Conservation (phyloP, 2,888 invertebrate species). For the Epirrhoe alternata region DNA sequence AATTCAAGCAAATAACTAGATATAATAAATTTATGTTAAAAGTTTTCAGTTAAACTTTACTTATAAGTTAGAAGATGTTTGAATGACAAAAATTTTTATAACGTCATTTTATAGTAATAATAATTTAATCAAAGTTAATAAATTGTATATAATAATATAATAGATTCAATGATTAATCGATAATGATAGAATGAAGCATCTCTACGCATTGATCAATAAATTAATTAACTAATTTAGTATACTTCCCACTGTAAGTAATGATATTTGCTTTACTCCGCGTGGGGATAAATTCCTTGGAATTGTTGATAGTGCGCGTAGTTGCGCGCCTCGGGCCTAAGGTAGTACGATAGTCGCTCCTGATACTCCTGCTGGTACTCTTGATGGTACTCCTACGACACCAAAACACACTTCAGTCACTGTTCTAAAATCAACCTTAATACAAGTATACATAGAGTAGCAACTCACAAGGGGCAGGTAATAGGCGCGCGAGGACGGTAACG, state of each 20-base stretch:
- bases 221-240: conserved; percentile 88
- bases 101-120: conserved; percentile 85
- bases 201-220: conserved; percentile 86
- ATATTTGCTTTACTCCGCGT: conserved; percentile 80
- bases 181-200: conserved; percentile 86
- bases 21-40: conserved; percentile 85
- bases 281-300: conserved; percentile 79
- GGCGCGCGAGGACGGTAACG: conserved; percentile 84
- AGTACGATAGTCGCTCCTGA: conserved; percentile 37
- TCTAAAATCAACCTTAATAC: neutral
- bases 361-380: conserved; percentile 33
- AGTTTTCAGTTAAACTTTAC: conserved; percentile 83
- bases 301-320: conserved; percentile 75
- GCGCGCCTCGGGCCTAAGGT: conserved; percentile 62
- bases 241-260: conserved; percentile 83
- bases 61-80: conserved; percentile 85
- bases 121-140: conserved; percentile 86
- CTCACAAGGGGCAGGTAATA: conserved; percentile 65
- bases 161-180: conserved; percentile 86
- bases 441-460: conserved; percentile 14
- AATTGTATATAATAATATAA: conserved; percentile 86
- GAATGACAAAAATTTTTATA: conserved; percentile 85
- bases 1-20: conserved; percentile 85
- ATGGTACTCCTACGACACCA: conserved; percentile 21
- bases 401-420: neutral